A percentile compares a stretch with the other conserved stretches of the same genome.
Evolutionary conservation across 2,797 vertebrate species (phyloP).

Genomic region (Xiphophorus birchmanni): DNA sequence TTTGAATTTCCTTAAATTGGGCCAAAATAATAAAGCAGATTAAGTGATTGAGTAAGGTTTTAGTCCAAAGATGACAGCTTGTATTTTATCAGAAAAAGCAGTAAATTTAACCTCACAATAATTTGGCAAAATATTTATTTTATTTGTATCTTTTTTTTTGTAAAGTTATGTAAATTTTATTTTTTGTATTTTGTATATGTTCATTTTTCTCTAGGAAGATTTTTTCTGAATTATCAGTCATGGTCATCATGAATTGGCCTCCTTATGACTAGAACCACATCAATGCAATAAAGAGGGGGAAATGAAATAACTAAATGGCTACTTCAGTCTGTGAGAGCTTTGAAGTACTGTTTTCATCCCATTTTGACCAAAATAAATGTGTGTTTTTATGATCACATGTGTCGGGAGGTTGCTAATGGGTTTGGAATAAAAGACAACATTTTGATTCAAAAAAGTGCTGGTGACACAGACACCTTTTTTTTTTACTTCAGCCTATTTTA

Average conservation of each 20-base stretch:
- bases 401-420: constrained; percentile 84
- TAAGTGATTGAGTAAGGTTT: too few relatives aligned
- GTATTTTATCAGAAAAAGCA: too few relatives aligned
- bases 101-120: too few relatives aligned
- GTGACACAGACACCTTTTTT: constrained; percentile 65
- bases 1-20: too few relatives aligned
- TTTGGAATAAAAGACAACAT: constrained; percentile 83
- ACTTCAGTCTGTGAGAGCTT: constrained; percentile 79
- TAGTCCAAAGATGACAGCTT: too few relatives aligned
- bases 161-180: neutral
- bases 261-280: constrained; percentile 59
- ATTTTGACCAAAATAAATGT: constrained; percentile 81
- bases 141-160: neutral
- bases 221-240: constrained; percentile 71
- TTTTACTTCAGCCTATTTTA: constrained; percentile 75
- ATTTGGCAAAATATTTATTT: too few relatives aligned
- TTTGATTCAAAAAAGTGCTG: constrained; percentile 70
- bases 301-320: constrained; percentile 74
- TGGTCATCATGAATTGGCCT: constrained; percentile 70
- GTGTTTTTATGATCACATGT: constrained; percentile 79
- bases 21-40: too few relatives aligned
- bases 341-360: constrained; percentile 84
- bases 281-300: constrained; percentile 58
- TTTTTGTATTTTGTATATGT: constrained; percentile 37
- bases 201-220: constrained; percentile 74